These are phyloP conservation scores for Liolophura sinensis DNA, from an alignment of 1,140 invertebrate genomes.

Conservation along the genomic window DNA sequence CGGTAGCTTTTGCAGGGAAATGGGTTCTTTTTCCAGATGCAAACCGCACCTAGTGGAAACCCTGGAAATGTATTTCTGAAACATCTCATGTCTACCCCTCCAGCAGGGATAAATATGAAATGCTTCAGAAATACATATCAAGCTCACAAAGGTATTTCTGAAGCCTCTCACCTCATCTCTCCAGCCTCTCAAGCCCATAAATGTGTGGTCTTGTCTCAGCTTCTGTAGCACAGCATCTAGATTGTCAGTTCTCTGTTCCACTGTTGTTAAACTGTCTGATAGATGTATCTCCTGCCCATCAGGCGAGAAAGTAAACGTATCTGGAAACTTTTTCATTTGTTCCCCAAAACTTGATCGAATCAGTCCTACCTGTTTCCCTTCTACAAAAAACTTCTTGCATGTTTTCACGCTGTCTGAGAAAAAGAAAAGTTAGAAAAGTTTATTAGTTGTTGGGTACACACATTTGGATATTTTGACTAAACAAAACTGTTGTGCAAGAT, in stretches of 20 bases:
- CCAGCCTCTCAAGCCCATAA: constrained; percentile 81
- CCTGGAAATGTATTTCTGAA: background rate
- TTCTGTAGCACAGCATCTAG: constrained; percentile 79
- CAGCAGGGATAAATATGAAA: too few relatives aligned
- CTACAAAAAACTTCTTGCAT: constrained; percentile 82
- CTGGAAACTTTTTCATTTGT: constrained; percentile 74
- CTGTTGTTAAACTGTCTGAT: constrained; percentile 72
- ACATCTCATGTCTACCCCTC: background rate
- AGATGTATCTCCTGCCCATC: constrained; percentile 16
- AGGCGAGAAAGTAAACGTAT: constrained; percentile 70
- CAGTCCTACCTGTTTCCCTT: constrained; percentile 84
- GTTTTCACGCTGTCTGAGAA: too few relatives aligned
- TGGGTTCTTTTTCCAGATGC: background rate
- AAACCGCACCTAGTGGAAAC: background rate
- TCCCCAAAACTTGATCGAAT: constrained; percentile 80
- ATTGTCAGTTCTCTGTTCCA: constrained; percentile 75
- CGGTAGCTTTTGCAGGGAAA: background rate
- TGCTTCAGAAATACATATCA: too few relatives aligned
- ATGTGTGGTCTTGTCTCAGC: constrained; percentile 69
- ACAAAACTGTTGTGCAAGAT: too few relatives aligned
- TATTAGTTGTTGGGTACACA: too few relatives aligned
- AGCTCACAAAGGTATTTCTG: background rate
- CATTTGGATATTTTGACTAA: too few relatives aligned
- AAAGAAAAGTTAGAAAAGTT: too few relatives aligned
- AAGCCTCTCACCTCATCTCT: constrained; percentile 74